These are phyloP conservation scores for Hydriomena furcata DNA, from an alignment of 2,888 invertebrate species.

Conservation along the genomic window DNA sequence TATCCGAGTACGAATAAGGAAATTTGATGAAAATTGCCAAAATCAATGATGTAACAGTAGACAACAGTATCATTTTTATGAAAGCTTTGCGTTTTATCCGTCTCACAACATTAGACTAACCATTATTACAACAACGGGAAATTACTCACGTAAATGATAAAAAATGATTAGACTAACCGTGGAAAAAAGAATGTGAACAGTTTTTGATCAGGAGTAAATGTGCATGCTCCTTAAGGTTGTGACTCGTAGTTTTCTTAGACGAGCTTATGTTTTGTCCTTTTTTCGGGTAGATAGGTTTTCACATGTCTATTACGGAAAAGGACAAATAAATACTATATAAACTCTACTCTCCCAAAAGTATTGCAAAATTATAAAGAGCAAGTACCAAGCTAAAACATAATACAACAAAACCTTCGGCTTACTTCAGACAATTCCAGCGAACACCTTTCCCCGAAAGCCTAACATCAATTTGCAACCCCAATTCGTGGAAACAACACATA, in stretches of 20 bases:
- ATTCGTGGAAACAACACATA: conserved; percentile 30
- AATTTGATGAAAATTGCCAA: too few relatives aligned
- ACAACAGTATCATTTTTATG: too few relatives aligned
- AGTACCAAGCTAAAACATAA: conserved; percentile 2
- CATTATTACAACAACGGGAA: too few relatives aligned
- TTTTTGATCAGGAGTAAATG: conserved; percentile 8
- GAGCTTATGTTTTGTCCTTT: conserved; percentile 27
- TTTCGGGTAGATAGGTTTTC: conserved; percentile 13
- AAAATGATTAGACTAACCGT: too few relatives aligned
- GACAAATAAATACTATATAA: conserved; percentile 2
- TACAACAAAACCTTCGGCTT: background rate
- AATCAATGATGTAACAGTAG: too few relatives aligned
- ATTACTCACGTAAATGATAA: too few relatives aligned
- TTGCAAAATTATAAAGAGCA: conserved; percentile 9
- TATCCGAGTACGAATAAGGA: too few relatives aligned
- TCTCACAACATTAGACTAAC: too few relatives aligned
- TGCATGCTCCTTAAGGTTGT: conserved; percentile 27
- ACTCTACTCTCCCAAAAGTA: conserved; percentile 6
- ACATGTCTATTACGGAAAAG: conserved; percentile 16
- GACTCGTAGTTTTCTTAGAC: conserved; percentile 37
- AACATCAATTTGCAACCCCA: conserved; percentile 24
- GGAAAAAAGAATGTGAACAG: too few relatives aligned
- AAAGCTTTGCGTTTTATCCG: too few relatives aligned
- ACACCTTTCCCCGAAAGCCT: conserved; percentile 19
- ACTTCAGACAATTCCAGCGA: conserved; percentile 7